A percentile compares a stretch with the other conserved stretches of the same genome.
These are phyloP conservation scores for Pterocles burchelli DNA, from an alignment of 2,113 vertebrate species.

Conservation along the genomic window DNA sequence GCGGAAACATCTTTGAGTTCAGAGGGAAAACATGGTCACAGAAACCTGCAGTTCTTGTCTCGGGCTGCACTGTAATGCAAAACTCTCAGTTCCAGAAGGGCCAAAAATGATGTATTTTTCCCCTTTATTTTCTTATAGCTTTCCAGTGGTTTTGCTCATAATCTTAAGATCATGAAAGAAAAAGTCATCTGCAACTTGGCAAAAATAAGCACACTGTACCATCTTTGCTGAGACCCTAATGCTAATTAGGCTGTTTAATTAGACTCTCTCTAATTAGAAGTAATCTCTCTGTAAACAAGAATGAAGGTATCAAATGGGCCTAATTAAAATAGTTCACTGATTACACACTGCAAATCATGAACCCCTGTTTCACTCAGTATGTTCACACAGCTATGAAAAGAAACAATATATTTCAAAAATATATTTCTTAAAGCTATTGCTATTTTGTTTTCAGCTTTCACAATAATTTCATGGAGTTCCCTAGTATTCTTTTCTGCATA, in stretches of 20 bases:
- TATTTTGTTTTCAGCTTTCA: slow-evolving; percentile 43
- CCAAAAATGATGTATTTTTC: background rate
- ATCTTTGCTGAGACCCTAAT: background rate
- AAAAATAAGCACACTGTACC: background rate
- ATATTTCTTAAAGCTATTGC: background rate
- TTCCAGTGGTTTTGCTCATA: background rate
- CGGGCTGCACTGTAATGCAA: background rate
- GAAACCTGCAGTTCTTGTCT: background rate
- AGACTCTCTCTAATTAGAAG: slow-evolving; percentile 10
- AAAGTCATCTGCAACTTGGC: background rate
- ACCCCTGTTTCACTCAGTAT: background rate
- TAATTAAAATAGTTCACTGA: background rate
- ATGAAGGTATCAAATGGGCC: background rate
- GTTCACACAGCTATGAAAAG: background rate
- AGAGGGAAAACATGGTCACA: background rate
- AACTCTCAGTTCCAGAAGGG: background rate
- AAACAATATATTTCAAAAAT: background rate
- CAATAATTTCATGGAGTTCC: slow-evolving; percentile 47
- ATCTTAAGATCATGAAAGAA: background rate
- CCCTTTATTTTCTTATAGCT: background rate
- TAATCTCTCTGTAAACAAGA: slow-evolving; percentile 44
- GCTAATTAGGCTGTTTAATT: slow-evolving; percentile 22
- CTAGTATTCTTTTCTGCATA: slow-evolving; percentile 2
- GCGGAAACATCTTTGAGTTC: background rate
- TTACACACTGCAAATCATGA: background rate